Base-by-base conservation (phyloP, 2,113 vertebrate species). In the Eolophus roseicapilla region DNA sequence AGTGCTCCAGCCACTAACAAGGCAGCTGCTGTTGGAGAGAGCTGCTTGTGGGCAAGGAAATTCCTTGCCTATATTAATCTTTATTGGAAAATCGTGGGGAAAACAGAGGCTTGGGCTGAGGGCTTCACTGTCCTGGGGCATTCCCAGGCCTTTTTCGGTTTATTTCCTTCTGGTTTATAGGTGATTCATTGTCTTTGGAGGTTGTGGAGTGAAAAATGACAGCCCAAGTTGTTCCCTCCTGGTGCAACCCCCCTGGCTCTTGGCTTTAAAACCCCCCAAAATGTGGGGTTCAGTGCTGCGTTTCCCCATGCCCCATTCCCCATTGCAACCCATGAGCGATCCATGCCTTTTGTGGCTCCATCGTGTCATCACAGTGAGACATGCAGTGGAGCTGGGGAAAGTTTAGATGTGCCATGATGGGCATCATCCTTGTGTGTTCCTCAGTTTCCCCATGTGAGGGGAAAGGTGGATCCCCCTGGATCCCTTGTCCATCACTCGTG, bases 391-490 rank as follows among this genome's bases (percentile, higher is more conserved):
- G 29, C 44, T 16, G 63, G 27, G 33, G 50, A 46, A 27, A 49
- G 50, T 44, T 77, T 4, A 2, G 17, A 10, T 25, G 29, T 18
- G 39, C 16, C 57, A 3, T 27, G 35, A 6, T 10, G 19, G 35
- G 29, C 70, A 28, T n/a, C 2, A 0, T 21, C 19, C 29, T 31
- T 23, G 21, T 7, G 11, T 0, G 39, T 82, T 55, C 82, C 88
- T 85, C 82, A 13, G 39, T 41, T 88, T 82, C 50, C 37, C 62
- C 70, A 3, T 11, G 35, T 1, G 0, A 15, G 43, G 15, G 35
- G 35, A 37, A 5, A 12, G 8, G 10, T 0, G 27, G 6, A 5
- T 28, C 27, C 20, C 6, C 8, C 1, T 2, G 2, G 19, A 41
- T 20, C 49, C 28, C 3, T 9, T 29, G 9, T 31, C 43, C 35